Evolutionary conservation across 2,113 vertebrate species (phyloP).

Genomic region (Dryoscopus gambensis): DNA sequence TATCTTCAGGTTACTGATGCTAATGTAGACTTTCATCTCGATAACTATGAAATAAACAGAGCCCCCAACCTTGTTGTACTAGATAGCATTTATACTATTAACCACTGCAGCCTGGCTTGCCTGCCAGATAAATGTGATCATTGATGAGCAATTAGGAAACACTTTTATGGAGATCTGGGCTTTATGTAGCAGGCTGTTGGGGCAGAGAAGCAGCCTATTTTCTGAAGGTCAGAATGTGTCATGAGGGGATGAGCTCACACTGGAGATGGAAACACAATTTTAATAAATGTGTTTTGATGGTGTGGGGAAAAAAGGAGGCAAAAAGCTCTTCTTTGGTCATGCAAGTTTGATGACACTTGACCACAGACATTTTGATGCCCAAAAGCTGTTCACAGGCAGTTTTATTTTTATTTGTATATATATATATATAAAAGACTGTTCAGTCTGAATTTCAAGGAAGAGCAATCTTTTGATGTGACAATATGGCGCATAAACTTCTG

Average conservation of each 20-base stretch:
- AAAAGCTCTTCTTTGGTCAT: background rate
- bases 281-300: background rate
- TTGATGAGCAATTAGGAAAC: conserved; percentile 7
- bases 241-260: background rate
- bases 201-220: background rate
- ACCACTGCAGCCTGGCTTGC: background rate
- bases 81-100: background rate
- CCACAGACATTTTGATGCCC: background rate
- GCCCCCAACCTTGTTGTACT: background rate
- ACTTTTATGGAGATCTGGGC: background rate
- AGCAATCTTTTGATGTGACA: background rate
- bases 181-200: background rate
- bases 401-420: background rate
- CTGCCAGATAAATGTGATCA: conserved; percentile 12
- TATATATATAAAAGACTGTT: background rate
- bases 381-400: background rate
- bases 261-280: background rate
- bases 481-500: background rate
- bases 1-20: background rate
- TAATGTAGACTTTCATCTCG: background rate
- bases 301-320: background rate
- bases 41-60: background rate
- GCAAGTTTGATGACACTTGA: conserved; percentile 24
- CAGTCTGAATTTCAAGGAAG: background rate
- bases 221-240: background rate